phyloP scores from a whole-genome alignment of 2,888 invertebrate species.

The Scaptomyza cyrtandrae region DNA sequence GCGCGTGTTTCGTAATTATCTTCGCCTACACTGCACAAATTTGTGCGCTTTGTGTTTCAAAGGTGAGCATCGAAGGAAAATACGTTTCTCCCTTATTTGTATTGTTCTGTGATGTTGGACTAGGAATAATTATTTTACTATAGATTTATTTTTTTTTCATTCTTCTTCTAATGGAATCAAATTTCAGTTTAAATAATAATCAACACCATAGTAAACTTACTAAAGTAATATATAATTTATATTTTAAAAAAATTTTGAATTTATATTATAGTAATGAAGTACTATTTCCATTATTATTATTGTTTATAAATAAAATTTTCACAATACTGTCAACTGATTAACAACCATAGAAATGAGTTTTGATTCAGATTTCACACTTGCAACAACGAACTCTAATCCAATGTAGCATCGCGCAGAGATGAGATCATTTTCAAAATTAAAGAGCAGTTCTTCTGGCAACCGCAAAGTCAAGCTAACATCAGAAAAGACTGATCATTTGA shows the following conservation, averaged over 20 bases:
- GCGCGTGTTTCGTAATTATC: slow-evolving; percentile 69
- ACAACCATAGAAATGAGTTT: background rate
- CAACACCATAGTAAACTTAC: too few species aligned
- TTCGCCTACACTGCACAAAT: slow-evolving; percentile 70
- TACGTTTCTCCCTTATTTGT: slow-evolving; percentile 34
- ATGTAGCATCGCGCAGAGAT: too few species aligned
- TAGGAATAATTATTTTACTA: slow-evolving; percentile 8
- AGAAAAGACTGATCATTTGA: slow-evolving; percentile 53
- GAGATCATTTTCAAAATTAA: slow-evolving; percentile 40
- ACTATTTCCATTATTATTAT: too few species aligned
- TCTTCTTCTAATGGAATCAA: slow-evolving; percentile 10
- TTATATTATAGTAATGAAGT: too few species aligned
- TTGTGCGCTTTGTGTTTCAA: slow-evolving; percentile 31
- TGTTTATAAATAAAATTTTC: too few species aligned
- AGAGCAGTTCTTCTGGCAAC: slow-evolving; percentile 21
- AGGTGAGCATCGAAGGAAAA: slow-evolving; percentile 63
- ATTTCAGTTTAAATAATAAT: too few species aligned
- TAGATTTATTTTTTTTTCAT: background rate
- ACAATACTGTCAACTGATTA: background rate
- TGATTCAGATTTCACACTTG: slow-evolving; percentile 32
- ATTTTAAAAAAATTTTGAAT: too few species aligned
- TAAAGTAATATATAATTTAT: too few species aligned
- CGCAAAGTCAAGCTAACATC: slow-evolving; percentile 5
- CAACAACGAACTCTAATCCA: slow-evolving; percentile 25
- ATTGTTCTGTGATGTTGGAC: slow-evolving; percentile 27